Evolutionary conservation across 2,888 invertebrate genomes (phyloP).

Genomic region (Zygogramma bicolorata): DNA sequence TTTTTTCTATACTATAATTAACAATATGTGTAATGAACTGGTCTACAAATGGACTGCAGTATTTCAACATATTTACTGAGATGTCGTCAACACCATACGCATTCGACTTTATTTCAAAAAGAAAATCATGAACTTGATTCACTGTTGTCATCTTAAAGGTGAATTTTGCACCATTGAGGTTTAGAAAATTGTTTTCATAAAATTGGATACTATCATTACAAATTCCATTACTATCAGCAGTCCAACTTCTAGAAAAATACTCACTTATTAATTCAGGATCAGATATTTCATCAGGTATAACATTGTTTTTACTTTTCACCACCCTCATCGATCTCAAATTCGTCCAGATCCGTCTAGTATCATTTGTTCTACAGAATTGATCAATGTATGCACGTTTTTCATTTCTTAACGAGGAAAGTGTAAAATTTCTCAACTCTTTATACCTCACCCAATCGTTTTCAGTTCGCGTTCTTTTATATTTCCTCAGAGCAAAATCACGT

Average conservation of each 20-base stretch:
- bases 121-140: not conserved
- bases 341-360: not conserved
- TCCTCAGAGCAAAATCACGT: not conserved
- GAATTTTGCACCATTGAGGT: not conserved
- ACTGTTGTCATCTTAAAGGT: not conserved
- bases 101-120: constrained; percentile 6
- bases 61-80: constrained; percentile 2
- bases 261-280: not conserved
- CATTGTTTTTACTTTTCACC: not conserved
- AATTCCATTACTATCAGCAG: not conserved
- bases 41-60: not conserved
- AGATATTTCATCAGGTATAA: not conserved
- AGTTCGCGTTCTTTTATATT: constrained; percentile 1
- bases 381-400: constrained; percentile 3
- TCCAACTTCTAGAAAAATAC: not conserved
- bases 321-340: not conserved
- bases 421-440: constrained; percentile 14
- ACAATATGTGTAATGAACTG: constrained; percentile 6
- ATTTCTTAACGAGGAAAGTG: not conserved
- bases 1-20: constrained; percentile 1
- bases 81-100: constrained; percentile 7
- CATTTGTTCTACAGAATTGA: not conserved
- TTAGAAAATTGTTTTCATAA: not conserved
- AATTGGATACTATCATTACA: not conserved
- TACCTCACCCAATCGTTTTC: not conserved